Evolutionary conservation across 2,888 invertebrate genomes (phyloP), one percentile per base, ranked within the genome.

Genomic region (Eulithis testata): DNA sequence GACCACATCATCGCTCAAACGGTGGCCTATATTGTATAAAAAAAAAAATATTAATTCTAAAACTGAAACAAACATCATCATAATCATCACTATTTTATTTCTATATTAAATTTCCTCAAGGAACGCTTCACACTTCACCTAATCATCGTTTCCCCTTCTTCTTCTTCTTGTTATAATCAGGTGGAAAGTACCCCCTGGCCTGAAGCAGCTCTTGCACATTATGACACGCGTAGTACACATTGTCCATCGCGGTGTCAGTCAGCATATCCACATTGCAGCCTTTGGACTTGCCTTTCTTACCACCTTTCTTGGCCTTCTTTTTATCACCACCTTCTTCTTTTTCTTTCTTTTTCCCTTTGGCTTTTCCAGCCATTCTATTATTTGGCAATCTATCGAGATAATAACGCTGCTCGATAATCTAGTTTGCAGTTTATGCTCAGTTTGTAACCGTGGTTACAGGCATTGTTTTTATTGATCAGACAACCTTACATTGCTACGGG

Each of bases 151-250:
- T 96, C 57, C 96, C 96, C 79, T 97, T 97, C 85, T 97, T 97
- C 87, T 97, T 98, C 86, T 97, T 97, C 88, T 97, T 97, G 76
- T 96, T 96, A 6, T 95, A 96, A 71, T 97, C 97, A 0, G 97
- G 97, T 95, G 98, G 98, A 40, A 96, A 96, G 85, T 98, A 98
- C 0, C 98, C 98, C 72, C 98, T 94, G 47, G 96, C 96, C 76
- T 95, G 96, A 11, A 98, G 89, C 9, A 98, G 94, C 81, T 98
- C 98, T 87, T 98, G 98, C 0, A 98, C 96, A 83, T 98, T 98
- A 82, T 98, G 98, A 75, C 98, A 98, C 0, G 97, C 97, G 80
- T 97, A 97, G 84, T 98, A 98, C 0, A 98, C 97, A 81, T 98
- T 98, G 73, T 97, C 96, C 97, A 98, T 98, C 0, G 98, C 98